Evolutionary conservation across 2,888 invertebrate species (phyloP), one percentile per base, ranked within the genome.

Genomic region (Agrilus biguttatus): DNA sequence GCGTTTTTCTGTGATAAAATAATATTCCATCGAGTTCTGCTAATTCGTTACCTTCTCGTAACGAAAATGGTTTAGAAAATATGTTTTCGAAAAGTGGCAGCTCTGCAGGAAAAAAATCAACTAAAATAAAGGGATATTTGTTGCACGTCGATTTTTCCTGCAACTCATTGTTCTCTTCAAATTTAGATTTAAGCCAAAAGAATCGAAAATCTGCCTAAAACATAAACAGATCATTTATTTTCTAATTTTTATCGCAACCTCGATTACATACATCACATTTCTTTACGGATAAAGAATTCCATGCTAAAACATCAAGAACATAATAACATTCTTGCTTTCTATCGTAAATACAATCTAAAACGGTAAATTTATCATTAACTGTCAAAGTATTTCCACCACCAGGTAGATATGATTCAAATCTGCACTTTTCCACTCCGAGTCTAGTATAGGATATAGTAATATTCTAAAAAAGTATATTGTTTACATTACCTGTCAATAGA

Each of bases 1-100:
- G 78, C 0, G 81, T 78, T 47, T 78, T 71, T 54, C 82, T 83
- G 65, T 96, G 92, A 65, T 86, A 97, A 67, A 97, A 96, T 42
- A 96, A 67, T 33, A 93, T 61, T 0, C 97, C 97, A 64, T 96
- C 96, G 41, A 92, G 61, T 39, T 63, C 51, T 0, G 79, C 70
- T 8, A 46, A 46, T 45, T 68, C 58, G 1, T 68, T 58, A 57
- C 67, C 40, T 53, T 54, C n/a, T n/a, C n/a, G 62, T 55, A 42
- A 51, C 51, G 35, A 53, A 38, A 68, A 59, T 3, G 52, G 45
- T 46, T 57, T 58, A 40, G 68, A 67, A 41, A 77, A 55, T 36
- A 63, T 59, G 5, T 57, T 52, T 45, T 69, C 60, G 47, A 80
- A 71, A 42, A 69, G 61, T 46, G 69, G 56, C 34, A 50, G 53